phyloP scores from a whole-genome alignment of 2,113 vertebrate species.

The Gavia stellata region DNA sequence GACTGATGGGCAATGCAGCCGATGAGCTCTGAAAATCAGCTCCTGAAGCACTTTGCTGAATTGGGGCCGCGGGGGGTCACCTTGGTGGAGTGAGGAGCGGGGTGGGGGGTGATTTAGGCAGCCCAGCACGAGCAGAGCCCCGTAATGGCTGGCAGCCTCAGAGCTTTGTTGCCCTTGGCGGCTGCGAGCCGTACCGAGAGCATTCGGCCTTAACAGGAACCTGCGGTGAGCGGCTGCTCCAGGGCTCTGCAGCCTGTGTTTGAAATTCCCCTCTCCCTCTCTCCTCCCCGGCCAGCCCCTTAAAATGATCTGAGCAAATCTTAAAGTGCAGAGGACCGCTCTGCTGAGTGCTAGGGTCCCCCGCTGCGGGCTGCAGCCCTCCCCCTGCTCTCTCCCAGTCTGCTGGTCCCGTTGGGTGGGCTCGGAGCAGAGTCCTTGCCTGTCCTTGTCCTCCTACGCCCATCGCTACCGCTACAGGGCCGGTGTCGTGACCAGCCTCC shows the following conservation, averaged over 20 bases:
- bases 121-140: background rate
- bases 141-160: background rate
- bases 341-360: background rate
- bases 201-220: background rate
- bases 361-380: background rate
- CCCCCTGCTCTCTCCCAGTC: background rate
- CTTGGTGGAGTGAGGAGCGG: background rate
- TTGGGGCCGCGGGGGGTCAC: accelerated
- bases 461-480: background rate
- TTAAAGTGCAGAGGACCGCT: background rate
- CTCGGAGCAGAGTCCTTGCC: background rate
- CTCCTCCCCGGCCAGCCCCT: accelerated
- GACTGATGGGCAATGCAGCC: background rate
- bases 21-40: background rate
- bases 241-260: background rate
- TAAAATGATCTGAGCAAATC: background rate
- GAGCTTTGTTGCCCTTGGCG: accelerated
- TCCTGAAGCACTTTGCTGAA: background rate
- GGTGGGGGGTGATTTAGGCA: background rate
- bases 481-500: background rate
- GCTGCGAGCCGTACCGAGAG: background rate
- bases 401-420: background rate
- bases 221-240: background rate
- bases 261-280: background rate
- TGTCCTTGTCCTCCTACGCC: background rate